Base-by-base conservation (phyloP, 2,797 vertebrate species). In the Chaunax sp. region DNA sequence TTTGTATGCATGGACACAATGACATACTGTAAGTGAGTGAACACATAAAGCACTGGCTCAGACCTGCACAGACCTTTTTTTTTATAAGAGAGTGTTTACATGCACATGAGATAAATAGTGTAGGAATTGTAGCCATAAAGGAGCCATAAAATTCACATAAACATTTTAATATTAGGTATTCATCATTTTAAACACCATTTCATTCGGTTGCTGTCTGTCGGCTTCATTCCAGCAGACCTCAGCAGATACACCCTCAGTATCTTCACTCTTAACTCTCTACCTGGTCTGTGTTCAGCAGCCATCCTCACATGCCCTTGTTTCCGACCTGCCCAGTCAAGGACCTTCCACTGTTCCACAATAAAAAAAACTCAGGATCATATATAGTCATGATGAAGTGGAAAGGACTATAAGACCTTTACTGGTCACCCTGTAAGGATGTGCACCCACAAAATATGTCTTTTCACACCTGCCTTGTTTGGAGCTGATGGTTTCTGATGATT, bases 101-200 rank as follows among this genome's bases (percentile, higher is more conserved):
- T 37, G 46, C 30, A 37, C 18, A 43, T 37, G 9, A 22, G 18
- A 60, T 60, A 7, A 66, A 58, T 6, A 19, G 6, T 6, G 8
- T 37, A 20, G 40, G 20, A 54, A 35, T n/a, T 14, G 3, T 12
- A 44, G 6, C 2, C 2, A 13, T 33, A 19, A 4, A 16, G 37
- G 11, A 35, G n/a, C 18, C 14, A 6, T 20, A 0, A 46, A 38
- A 15, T 49, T 18, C 19, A 20, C 7, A 30, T n/a, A 19, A 53
- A 49, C 54, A 52, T 49, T 38, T 44, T 47, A 41, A 23, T 52
- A 45, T 41, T 62, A 54, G 6, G 35, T 54, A 30, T 68, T 13
- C 3, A 37, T 11, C 10, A 8, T 14, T 37, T 37, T 30, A 30
- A 30, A 4, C 28, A 30, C 4, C 12, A 26, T 59, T 18, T 26